Conservation (phyloP, 2,888 invertebrate genomes). For the Sycophila texana region DNA sequence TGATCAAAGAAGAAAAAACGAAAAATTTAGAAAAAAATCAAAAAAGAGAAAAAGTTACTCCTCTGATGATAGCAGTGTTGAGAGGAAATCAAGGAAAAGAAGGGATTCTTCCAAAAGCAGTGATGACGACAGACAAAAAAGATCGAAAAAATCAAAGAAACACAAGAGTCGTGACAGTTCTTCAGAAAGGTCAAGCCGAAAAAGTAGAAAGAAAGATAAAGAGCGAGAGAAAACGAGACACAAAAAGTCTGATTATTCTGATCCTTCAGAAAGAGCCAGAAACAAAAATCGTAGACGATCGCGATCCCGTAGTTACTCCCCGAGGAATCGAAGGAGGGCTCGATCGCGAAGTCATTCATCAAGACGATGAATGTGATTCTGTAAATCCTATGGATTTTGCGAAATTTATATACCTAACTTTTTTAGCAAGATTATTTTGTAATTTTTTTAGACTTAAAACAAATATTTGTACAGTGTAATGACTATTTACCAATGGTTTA, state of each 20-base stretch:
- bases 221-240: slow-evolving; percentile 79
- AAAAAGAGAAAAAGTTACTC: slow-evolving; percentile 61
- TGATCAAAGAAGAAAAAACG: slow-evolving; percentile 62
- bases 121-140: slow-evolving; percentile 65
- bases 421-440: slow-evolving; percentile 34
- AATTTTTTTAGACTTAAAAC: slow-evolving; percentile 25
- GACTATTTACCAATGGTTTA: slow-evolving; percentile 19
- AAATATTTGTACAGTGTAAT: slow-evolving; percentile 37
- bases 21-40: slow-evolving; percentile 59
- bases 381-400: slow-evolving; percentile 55
- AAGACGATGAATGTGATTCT: slow-evolving; percentile 36
- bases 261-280: slow-evolving; percentile 77
- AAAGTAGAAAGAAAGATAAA: slow-evolving; percentile 79
- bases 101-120: slow-evolving; percentile 62
- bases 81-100: slow-evolving; percentile 61
- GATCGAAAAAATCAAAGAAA: slow-evolving; percentile 73
- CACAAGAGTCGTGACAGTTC: slow-evolving; percentile 71
- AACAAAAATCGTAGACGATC: slow-evolving; percentile 68
- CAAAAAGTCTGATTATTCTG: slow-evolving; percentile 72
- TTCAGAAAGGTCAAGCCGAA: slow-evolving; percentile 75
- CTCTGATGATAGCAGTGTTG: slow-evolving; percentile 59
- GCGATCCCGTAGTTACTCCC: slow-evolving; percentile 56
- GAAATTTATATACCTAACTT: slow-evolving; percentile 53
- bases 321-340: slow-evolving; percentile 60
- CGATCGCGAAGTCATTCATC: slow-evolving; percentile 55